Conservation (phyloP, 2,888 invertebrate genomes). For the Drosophila siamana region DNA sequence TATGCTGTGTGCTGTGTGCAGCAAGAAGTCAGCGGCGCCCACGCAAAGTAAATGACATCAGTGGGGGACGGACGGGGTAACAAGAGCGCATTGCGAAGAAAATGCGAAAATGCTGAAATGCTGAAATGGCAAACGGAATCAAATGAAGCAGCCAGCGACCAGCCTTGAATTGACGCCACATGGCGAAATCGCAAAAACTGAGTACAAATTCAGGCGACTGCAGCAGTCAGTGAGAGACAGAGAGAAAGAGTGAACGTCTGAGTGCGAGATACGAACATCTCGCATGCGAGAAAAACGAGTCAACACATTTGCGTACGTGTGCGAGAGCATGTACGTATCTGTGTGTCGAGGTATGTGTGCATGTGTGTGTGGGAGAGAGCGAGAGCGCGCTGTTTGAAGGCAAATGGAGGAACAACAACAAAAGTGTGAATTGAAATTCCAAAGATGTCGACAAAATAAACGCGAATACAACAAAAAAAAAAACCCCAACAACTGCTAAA, state of each 20-base stretch:
- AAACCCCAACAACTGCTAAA: conserved; percentile 32
- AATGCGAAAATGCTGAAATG: conserved; percentile 44
- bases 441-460: conserved; percentile 82
- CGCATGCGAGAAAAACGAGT: conserved; percentile 65
- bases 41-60: conserved; percentile 42
- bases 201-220: conserved; percentile 19
- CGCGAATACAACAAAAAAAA: conserved; percentile 52
- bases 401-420: conserved; percentile 66
- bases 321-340: conserved; percentile 57
- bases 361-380: conserved; percentile 12
- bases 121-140: conserved; percentile 52
- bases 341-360: conserved; percentile 39
- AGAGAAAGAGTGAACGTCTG: not conserved
- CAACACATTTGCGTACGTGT: conserved; percentile 41
- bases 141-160: conserved; percentile 34
- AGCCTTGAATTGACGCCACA: conserved; percentile 59
- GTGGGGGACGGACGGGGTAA: not conserved
- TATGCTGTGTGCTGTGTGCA: no score
- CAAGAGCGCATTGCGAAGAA: conserved; percentile 8
- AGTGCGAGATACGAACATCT: conserved; percentile 11
- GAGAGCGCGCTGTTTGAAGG: conserved; percentile 36
- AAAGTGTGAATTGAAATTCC: conserved; percentile 84
- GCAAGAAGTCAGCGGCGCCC: conserved; percentile 42
- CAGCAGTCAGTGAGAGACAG: no score
- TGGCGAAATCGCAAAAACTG: conserved; percentile 39